These are phyloP conservation scores for Xiphophorus maculatus DNA, from an alignment of 2,113 vertebrate genomes.

Conservation along the genomic window DNA sequence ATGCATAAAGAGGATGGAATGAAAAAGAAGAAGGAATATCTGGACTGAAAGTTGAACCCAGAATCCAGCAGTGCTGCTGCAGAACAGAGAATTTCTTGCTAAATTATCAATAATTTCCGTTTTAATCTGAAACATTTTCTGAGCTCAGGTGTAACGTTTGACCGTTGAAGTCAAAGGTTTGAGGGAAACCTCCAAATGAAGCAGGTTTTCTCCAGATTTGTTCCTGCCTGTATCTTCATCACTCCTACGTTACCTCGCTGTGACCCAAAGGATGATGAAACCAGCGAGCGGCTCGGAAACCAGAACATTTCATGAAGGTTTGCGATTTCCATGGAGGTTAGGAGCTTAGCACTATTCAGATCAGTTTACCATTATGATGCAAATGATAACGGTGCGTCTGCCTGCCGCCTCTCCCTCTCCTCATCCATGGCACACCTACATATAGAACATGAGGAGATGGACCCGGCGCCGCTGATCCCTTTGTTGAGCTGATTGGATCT, in stretches of 20 bases:
- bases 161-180: too few relatives aligned
- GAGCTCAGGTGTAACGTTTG: too few relatives aligned
- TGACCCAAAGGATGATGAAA: conserved; percentile 71
- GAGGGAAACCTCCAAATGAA: too few relatives aligned
- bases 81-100: too few relatives aligned
- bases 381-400: conserved; percentile 75
- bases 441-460: conserved; percentile 44
- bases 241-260: conserved; percentile 54
- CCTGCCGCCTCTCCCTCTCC: conserved; percentile 40
- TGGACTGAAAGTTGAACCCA: too few relatives aligned
- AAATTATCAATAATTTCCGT: too few relatives aligned
- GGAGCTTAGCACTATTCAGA: conserved; percentile 75
- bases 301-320: conserved; percentile 72
- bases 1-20: too few relatives aligned
- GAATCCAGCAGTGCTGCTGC: too few relatives aligned
- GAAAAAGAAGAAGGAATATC: too few relatives aligned
- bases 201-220: conserved; percentile 15
- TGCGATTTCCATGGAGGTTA: conserved; percentile 69
- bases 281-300: conserved; percentile 60
- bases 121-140: too few relatives aligned
- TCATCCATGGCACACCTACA: conserved; percentile 67
- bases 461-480: conserved; percentile 67
- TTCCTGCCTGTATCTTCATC: conserved; percentile 28
- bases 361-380: conserved; percentile 78
- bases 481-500: conserved; percentile 80